Evolutionary conservation across 2,113 vertebrate species (phyloP), one percentile per base, ranked within the genome.

Genomic region (Prochilodus magdalenae): DNA sequence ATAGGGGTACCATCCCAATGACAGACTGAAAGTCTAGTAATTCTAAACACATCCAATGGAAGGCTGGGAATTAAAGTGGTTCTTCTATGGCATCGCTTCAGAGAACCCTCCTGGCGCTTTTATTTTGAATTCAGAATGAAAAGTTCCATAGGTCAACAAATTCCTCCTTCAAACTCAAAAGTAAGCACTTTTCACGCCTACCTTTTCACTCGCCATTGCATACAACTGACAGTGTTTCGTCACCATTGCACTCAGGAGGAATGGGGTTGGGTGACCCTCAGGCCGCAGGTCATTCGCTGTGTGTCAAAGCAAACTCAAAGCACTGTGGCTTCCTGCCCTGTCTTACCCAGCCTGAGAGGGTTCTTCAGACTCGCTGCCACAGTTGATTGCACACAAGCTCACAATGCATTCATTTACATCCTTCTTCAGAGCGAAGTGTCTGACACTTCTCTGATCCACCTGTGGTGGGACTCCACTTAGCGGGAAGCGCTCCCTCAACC

Each of bases 401-500:
- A 79, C 51, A 79, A 57, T 59, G 36, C 33, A 44, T 24, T n/a
- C 66, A 44, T 44, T 44, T 44, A 67, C 65, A 67, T 20, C n/a
- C 65, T 40, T 78, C 77, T 20, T 78, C 49, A 69, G 29, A 40
- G 29, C 16, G 5, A n/a, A 78, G 62, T 53, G 27, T 36, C 63
- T 69, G 65, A 36, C 22, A 11, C 22, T 33, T 53, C 62, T 77
- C 44, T 66, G 75, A 53, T 53, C 65, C 75, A 77, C 62, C 75
- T 77, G 62, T 67, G 75, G 8, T 55, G 30, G 15, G 65, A 69
- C 49, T 70, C 30, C 27, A 24, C 14, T 66, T 18, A 26, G 44
- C 26, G 8, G 40, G 40, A 10, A 44, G 8, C 8, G 40, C 8
- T 55, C 65, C 29, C 27, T 49, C 29, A 55, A 22, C 27, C 26